A percentile compares a stretch with the other conserved stretches of the same genome.
phyloP scores from a whole-genome alignment of 92 coral and sea anemone genomes.

The Anthopleura xanthogrammica region DNA sequence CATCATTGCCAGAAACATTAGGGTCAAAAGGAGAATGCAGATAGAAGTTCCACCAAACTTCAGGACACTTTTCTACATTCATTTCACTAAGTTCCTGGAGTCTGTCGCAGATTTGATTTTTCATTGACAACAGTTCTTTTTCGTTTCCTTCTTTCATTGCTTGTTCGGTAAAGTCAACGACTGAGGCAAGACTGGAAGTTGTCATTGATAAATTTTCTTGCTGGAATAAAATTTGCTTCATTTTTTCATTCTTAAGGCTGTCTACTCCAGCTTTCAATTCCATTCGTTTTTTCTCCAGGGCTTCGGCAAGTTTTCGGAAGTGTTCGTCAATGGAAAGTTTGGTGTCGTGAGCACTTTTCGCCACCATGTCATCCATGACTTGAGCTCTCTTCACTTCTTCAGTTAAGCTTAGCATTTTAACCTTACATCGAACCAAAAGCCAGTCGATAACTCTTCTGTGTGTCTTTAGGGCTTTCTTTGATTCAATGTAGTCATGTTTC shows the following conservation, averaged over 20 bases:
- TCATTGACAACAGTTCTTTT: slow-evolving; percentile 25
- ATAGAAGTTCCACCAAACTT: slow-evolving; percentile 24
- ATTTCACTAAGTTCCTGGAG: slow-evolving; percentile 28
- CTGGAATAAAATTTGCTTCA: slow-evolving; percentile 25
- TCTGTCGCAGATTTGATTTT: slow-evolving; percentile 11
- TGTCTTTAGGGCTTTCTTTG: slow-evolving; percentile 17
- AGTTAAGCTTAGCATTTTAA: slow-evolving; percentile 3
- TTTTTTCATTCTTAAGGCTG: slow-evolving; percentile 11
- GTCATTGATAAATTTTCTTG: slow-evolving; percentile 13
- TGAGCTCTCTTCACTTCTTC: slow-evolving; percentile 8
- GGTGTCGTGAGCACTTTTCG: slow-evolving; percentile 18
- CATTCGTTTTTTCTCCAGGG: slow-evolving; percentile 4
- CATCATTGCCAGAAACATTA: background rate
- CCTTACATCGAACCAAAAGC: slow-evolving; percentile 28
- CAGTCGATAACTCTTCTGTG: slow-evolving; percentile 28
- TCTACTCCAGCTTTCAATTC: slow-evolving; percentile 10
- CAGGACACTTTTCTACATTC: slow-evolving; percentile 4
- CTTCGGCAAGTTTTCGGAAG: slow-evolving; percentile 8
- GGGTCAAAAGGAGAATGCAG: slow-evolving; percentile 7
- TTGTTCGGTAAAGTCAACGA: slow-evolving; percentile 34
- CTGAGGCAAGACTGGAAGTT: slow-evolving; percentile 14
- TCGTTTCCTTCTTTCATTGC: slow-evolving; percentile 29
- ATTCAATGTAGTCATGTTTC: background rate
- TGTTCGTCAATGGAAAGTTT: slow-evolving; percentile 10
- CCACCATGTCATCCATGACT: slow-evolving; percentile 28